These are phyloP conservation scores for Palloptera scutellata DNA, from an alignment of 2,888 invertebrate species.

Conservation along the genomic window DNA sequence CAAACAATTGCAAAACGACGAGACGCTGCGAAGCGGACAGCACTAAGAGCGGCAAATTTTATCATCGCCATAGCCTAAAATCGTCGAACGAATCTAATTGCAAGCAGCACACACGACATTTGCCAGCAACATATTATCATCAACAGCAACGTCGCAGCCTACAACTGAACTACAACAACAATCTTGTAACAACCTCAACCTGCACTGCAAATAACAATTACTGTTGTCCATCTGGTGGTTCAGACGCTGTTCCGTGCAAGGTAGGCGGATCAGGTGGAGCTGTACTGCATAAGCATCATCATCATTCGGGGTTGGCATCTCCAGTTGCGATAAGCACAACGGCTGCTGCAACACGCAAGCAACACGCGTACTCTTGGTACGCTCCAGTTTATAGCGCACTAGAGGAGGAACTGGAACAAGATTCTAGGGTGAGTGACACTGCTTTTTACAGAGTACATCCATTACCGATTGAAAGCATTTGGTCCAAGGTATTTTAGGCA, in stretches of 20 bases:
- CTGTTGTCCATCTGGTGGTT: constrained; percentile 29
- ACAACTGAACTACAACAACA: constrained; percentile 59
- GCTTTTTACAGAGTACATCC: too few species aligned
- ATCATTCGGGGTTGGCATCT: constrained; percentile 26
- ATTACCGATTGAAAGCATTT: too few species aligned
- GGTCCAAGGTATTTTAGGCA: too few species aligned
- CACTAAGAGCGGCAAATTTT: too few species aligned
- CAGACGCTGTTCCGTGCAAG: not conserved
- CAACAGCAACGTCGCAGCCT: constrained; percentile 60
- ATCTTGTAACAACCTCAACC: constrained; percentile 53
- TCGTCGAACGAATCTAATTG: constrained; percentile 34
- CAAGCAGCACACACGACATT: constrained; percentile 40
- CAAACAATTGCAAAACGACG: too few species aligned
- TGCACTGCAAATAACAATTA: constrained; percentile 44
- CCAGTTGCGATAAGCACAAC: constrained; percentile 31
- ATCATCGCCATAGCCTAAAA: constrained; percentile 20
- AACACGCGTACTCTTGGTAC: constrained; percentile 65
- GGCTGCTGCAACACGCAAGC: constrained; percentile 58
- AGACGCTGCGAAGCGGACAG: too few species aligned
- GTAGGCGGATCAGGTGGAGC: constrained; percentile 31
- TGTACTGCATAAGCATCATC: constrained; percentile 50
- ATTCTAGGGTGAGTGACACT: constrained; percentile 61
- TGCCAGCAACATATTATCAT: constrained; percentile 47
- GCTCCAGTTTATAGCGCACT: constrained; percentile 64
- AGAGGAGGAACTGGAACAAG: constrained; percentile 64